Base-by-base conservation (phyloP, 2,113 vertebrate genomes). In the Odocoileus virginianus region DNA sequence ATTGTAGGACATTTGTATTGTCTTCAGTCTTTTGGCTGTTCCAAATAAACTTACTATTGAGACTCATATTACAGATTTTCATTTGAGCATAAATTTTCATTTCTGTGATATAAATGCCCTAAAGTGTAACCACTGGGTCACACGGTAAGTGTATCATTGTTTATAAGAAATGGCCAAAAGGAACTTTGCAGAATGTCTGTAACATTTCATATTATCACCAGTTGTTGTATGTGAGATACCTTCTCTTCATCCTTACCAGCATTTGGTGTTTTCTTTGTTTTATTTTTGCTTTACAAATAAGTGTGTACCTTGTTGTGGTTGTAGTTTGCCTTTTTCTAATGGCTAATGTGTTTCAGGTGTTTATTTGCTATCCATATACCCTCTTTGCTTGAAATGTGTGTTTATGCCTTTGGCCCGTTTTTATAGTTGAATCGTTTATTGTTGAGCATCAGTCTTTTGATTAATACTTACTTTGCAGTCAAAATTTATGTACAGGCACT, bases 391-490 rank as follows among this genome's bases (percentile, higher is more conserved):
- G 57, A 79, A 91, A 86, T 55, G 4, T 89, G 43, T 94, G 36
- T 61, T 45, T 89, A 28, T 36, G 5, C 43, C 14, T 71, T 57
- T 61, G 85, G 12, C 7, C 23, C 11, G 23, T n/a, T 85, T 91
- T 90, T 93, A 52, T 74, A 74, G 47, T 94, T 67, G 30, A 36
- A 55, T 81, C 61, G 3, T 57, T 58, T 76, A 40, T 60, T 60
- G 25, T 81, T 83, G 40, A 84, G 25, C 57, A 74, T 43, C 82
- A 84, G 17, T 40, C 54, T 60, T 82, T 82, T 28, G 21, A 89
- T 28, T 89, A 84, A 96, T 55, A 82, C 45, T 93, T 92, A 45
- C 50, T 89, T 93, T 96, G 43, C 71, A 54, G 23, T 95, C n/a
- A 89, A 45, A 81, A 50, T 71, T 40, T 71, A 47, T 50, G 0